Conservation (phyloP, 2,113 vertebrate species). For the Mus spicilegus region DNA sequence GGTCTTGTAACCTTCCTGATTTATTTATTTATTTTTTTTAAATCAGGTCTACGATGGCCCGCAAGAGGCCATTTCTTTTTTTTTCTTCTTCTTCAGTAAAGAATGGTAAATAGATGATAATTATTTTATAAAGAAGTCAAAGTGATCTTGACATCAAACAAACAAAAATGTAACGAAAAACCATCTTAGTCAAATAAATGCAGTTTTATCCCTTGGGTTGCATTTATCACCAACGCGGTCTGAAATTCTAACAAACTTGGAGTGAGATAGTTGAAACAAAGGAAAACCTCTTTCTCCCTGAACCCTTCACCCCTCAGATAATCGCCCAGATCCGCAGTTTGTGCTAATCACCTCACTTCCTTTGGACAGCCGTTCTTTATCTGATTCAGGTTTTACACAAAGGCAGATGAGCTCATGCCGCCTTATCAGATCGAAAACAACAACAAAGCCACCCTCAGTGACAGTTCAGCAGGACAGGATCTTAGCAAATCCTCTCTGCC, state of each 20-base stretch:
- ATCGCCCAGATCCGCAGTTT: slow-evolving; percentile 70
- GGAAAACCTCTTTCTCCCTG: slow-evolving; percentile 70
- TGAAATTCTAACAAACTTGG: slow-evolving; percentile 56
- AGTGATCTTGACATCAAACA: slow-evolving; percentile 28
- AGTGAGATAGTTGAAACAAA: slow-evolving; percentile 67
- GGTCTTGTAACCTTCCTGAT: slow-evolving; percentile 34
- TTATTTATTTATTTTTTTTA: not conserved
- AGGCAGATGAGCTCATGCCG: slow-evolving; percentile 85
- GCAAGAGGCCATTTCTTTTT: slow-evolving; percentile 45
- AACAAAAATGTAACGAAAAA: slow-evolving; percentile 55
- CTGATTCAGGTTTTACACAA: slow-evolving; percentile 81
- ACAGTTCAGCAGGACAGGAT: slow-evolving; percentile 85
- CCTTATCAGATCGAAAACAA: slow-evolving; percentile 79
- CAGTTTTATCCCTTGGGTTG: not conserved
- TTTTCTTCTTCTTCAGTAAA: not conserved
- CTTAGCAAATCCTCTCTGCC: slow-evolving; percentile 89
- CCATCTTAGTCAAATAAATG: not conserved
- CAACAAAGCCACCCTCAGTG: slow-evolving; percentile 82
- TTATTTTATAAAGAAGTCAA: slow-evolving; percentile 68
- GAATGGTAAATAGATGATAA: slow-evolving; percentile 38
- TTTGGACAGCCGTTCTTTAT: slow-evolving; percentile 80
- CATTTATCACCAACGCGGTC: slow-evolving; percentile 16
- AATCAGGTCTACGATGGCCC: slow-evolving; percentile 23
- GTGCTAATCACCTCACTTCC: slow-evolving; percentile 77
- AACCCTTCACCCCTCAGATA: slow-evolving; percentile 71